phyloP scores from a whole-genome alignment of 2,113 vertebrate genomes.

The Tapirus terrestris region DNA sequence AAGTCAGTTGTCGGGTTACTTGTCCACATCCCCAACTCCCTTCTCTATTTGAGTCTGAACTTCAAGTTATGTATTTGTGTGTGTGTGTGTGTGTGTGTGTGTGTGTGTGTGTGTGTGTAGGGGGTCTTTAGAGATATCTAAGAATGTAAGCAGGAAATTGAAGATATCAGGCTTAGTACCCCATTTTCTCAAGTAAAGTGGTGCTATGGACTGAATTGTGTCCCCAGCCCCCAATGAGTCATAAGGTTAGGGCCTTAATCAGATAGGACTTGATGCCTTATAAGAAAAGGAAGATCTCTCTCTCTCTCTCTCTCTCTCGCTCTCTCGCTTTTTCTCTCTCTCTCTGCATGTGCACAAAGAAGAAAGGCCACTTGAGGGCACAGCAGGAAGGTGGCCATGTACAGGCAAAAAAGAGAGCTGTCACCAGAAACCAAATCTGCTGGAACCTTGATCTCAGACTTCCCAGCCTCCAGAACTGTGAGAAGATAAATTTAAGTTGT shows the following conservation, averaged over 20 bases:
- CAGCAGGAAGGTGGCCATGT: not conserved
- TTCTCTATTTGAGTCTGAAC: not conserved
- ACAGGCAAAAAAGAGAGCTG: not conserved
- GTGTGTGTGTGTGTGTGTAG: rapidly evolving
- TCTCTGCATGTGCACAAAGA: not conserved
- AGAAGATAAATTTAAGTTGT: not conserved
- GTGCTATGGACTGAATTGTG: not conserved
- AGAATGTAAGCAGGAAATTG: not conserved
- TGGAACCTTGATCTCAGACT: not conserved
- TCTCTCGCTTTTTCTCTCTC: not conserved
- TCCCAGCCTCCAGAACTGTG: not conserved
- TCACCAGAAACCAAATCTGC: not conserved
- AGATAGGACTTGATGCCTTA: not conserved
- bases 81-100: no score
- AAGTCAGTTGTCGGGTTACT: not conserved
- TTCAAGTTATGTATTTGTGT: not conserved
- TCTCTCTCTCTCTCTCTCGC: not conserved
- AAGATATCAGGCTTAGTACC: not conserved
- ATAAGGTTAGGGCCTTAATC: not conserved
- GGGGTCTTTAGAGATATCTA: not conserved
- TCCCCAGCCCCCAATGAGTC: not conserved
- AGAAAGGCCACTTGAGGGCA: not conserved
- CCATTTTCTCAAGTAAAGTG: conserved; percentile 20
- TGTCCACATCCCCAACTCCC: not conserved
- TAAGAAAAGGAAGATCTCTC: not conserved